Evolutionary conservation across 1,140 invertebrate genomes (phyloP).

Genomic region (Drosophila ananassae): DNA sequence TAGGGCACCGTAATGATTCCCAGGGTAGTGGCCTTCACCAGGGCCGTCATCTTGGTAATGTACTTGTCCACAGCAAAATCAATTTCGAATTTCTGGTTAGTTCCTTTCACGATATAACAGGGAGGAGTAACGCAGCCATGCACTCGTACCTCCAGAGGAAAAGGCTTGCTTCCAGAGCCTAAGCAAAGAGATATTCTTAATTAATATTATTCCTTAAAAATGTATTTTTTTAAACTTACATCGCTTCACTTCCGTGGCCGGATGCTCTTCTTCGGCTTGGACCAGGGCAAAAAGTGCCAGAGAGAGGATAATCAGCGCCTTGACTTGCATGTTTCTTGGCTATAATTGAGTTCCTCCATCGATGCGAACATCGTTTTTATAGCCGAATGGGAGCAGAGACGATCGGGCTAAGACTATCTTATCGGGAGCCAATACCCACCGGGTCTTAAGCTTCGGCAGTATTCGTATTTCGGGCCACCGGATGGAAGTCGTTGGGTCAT

Average conservation of each 20-base stretch:
- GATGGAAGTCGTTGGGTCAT: background rate
- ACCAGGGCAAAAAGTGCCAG: slow-evolving; percentile 33
- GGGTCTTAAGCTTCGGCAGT: background rate
- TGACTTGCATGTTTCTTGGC: slow-evolving; percentile 38
- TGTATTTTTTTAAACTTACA: slow-evolving; percentile 40
- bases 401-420: slow-evolving; percentile 34
- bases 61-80: slow-evolving; percentile 70
- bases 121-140: slow-evolving; percentile 60
- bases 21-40: slow-evolving; percentile 71
- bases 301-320: slow-evolving; percentile 37
- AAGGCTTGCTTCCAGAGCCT: slow-evolving; percentile 71
- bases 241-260: slow-evolving; percentile 58
- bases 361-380: slow-evolving; percentile 55
- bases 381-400: slow-evolving; percentile 30
- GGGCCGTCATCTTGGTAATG: slow-evolving; percentile 58
- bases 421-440: slow-evolving; percentile 23
- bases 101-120: slow-evolving; percentile 60
- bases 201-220: no score
- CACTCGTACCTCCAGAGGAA: slow-evolving; percentile 68
- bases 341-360: slow-evolving; percentile 25
- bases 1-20: slow-evolving; percentile 75
- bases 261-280: slow-evolving; percentile 21
- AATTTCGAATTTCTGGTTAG: slow-evolving; percentile 60
- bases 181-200: no score
- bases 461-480: background rate